Percentiles rank a stretch among this genome's conserved stretches.
These are phyloP conservation scores for Semnornis frantzii DNA, from an alignment of 2,113 vertebrate species.

Conservation along the genomic window DNA sequence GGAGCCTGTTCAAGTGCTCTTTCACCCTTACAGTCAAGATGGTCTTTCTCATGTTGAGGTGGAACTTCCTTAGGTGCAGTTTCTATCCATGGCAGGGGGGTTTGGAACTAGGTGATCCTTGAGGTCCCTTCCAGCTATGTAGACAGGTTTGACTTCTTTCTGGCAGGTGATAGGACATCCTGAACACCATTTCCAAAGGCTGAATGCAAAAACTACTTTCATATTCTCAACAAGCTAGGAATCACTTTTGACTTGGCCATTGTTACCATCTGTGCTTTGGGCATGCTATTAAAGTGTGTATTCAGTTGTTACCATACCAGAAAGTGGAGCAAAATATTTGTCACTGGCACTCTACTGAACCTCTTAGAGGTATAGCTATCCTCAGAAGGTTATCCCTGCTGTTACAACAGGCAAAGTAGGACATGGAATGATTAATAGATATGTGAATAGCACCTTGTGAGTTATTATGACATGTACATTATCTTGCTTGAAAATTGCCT, in stretches of 20 bases:
- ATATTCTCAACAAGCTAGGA: neutral
- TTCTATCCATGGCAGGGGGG: too few species aligned
- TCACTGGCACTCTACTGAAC: neutral
- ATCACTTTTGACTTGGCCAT: neutral
- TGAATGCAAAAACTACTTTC: neutral
- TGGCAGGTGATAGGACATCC: neutral
- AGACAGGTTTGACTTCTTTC: neutral
- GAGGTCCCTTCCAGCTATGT: too few species aligned
- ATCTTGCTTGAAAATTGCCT: conserved; percentile 18
- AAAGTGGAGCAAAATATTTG: neutral
- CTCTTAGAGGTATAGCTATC: neutral
- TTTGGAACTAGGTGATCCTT: too few species aligned
- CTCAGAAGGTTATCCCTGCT: conserved; percentile 21
- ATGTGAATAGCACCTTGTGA: neutral
- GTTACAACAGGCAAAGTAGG: neutral
- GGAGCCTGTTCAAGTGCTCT: too few species aligned
- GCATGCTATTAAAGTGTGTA: neutral
- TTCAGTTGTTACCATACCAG: neutral
- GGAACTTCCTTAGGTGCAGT: too few species aligned
- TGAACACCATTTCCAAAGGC: neutral
- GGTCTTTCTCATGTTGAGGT: too few species aligned
- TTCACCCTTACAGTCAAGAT: too few species aligned
- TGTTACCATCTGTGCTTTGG: neutral
- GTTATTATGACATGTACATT: conserved; percentile 21
- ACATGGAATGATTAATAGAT: conserved; percentile 5